A percentile compares a stretch with the other conserved stretches of the same genome.
Conservation (phyloP, 2,888 invertebrate genomes). For the Mongoloraphidia duomilia region DNA sequence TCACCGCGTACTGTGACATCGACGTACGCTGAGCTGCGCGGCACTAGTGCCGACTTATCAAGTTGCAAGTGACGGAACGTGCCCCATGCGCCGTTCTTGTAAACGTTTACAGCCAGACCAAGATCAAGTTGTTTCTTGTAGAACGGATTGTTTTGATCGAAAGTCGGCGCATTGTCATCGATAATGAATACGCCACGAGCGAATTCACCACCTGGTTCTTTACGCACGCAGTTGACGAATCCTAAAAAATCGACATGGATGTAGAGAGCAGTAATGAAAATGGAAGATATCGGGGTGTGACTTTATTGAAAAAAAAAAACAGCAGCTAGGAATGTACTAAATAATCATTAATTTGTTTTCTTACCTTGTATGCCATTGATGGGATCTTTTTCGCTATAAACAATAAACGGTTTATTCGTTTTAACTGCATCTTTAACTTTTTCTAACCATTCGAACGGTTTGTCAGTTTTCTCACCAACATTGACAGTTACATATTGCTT, state of each 20-base stretch:
- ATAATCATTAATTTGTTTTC: not conserved
- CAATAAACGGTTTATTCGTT: constrained; percentile 40
- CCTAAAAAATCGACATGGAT: constrained; percentile 46
- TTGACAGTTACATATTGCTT: constrained; percentile 36
- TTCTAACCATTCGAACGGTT: constrained; percentile 38
- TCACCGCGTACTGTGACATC: constrained; percentile 72
- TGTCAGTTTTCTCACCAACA: constrained; percentile 23
- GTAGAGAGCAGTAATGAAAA: constrained; percentile 49
- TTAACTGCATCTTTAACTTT: constrained; percentile 25
- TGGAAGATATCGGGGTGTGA: constrained; percentile 32
- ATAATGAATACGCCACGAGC: constrained; percentile 48
- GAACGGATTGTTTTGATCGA: constrained; percentile 46
- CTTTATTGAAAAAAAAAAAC: not conserved
- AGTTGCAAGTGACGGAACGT: constrained; percentile 53
- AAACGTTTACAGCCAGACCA: constrained; percentile 69
- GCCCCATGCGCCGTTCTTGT: constrained; percentile 39
- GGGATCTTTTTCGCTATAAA: constrained; percentile 45
- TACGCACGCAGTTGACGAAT: constrained; percentile 72
- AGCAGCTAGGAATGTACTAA: too few species aligned
- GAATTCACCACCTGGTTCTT: constrained; percentile 45
- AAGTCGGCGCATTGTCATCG: constrained; percentile 46
- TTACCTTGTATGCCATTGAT: constrained; percentile 49
- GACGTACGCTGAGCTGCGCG: constrained; percentile 55
- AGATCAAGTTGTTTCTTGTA: constrained; percentile 51
- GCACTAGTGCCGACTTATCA: constrained; percentile 31